Evolutionary conservation across 2,888 invertebrate species (phyloP), one percentile per base, ranked within the genome.

Genomic region (Diaperis boleti): DNA sequence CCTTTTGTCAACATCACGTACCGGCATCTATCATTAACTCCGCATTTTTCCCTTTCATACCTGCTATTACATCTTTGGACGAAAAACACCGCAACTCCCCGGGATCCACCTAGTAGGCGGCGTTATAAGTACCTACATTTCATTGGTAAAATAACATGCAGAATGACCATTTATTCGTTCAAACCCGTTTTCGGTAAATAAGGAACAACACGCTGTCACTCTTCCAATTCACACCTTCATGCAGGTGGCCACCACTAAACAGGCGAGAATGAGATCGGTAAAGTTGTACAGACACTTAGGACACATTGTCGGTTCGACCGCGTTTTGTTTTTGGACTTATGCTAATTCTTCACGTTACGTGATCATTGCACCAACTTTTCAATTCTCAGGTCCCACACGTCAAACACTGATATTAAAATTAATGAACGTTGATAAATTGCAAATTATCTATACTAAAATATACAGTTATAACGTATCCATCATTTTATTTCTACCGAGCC

Each of bases 1-100:
- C 15, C 47, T 49, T 45, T 49, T 49, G 47, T 49, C 33, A 17
- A 49, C 31, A 49, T 49, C 47, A 49, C 47, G 47, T 49, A 49
- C 33, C 31, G n/a, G 33, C 33, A 45, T 29, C 45, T 45, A 45
- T 45, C 45, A 45, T 45, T 45, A 45, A 18, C 5, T 45, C 14
- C 13, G 15, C 20, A 18, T 45, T 26, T 45, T 45, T 45, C 29
- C 26, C n/a, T 39, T 17, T 10, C n/a, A 39, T 42, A 42, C 29
- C 10, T 29, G 11, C 11, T 29, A 20, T 31, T 47, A 31, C 20
- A 18, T 17, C 20, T 35, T 33, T 31, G 35, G 20, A 35, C 29
- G 31, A 47, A 47, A 44, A 47, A 47, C 4, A 47, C 20, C n/a
- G n/a, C 10, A 42, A 3, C 41, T 8, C 39, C 15, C 7, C n/a